Evolutionary conservation across 2,113 vertebrate genomes (phyloP).

Genomic region (Mellivora capensis): DNA sequence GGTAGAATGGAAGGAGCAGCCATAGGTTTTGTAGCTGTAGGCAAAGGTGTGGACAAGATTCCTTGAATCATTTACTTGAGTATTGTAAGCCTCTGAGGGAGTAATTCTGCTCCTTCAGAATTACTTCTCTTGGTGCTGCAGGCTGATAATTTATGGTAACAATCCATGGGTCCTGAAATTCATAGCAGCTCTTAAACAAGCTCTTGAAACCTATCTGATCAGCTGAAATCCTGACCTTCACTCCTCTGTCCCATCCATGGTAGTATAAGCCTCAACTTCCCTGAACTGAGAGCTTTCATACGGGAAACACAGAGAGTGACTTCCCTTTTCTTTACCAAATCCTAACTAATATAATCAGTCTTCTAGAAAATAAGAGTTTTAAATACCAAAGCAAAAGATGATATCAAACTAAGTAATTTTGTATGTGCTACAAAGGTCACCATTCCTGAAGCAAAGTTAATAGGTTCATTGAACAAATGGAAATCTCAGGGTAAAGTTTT

Average conservation of each 20-base stretch:
- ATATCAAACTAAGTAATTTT: slow-evolving; percentile 4
- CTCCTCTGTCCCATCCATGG: neutral
- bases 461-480: neutral
- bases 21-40: neutral
- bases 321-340: neutral
- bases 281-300: neutral
- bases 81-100: neutral
- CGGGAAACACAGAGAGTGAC: neutral
- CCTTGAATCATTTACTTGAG: neutral
- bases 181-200: neutral
- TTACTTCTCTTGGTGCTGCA: neutral
- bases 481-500: neutral
- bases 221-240: neutral
- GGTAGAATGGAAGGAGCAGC: neutral
- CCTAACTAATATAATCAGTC: neutral
- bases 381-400: neutral
- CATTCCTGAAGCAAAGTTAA: neutral
- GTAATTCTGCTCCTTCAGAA: neutral
- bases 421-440: neutral
- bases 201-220: neutral
- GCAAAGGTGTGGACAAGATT: neutral
- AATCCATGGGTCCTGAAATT: neutral
- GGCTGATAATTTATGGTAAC: neutral
- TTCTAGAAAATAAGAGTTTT: neutral
- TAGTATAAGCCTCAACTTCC: neutral